Evolutionary conservation across 2,888 invertebrate species (phyloP).

Genomic region (Campoplex nolae): DNA sequence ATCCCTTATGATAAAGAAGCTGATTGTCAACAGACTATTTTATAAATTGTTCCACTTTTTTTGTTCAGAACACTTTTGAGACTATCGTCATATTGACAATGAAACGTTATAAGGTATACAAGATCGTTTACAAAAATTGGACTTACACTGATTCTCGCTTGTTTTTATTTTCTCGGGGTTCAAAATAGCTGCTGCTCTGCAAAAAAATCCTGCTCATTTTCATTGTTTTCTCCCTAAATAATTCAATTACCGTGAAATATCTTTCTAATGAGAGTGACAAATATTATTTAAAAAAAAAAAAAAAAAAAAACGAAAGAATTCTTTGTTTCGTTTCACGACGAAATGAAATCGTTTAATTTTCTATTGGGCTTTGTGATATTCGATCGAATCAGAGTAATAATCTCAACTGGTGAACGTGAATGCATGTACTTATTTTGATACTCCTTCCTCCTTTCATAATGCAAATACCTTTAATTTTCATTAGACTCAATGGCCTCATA

Average conservation of each 20-base stretch:
- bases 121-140: not conserved
- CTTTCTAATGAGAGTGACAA: not conserved
- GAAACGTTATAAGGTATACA: not conserved
- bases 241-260: not conserved
- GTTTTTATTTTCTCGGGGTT: not conserved
- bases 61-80: not conserved
- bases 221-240: not conserved
- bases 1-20: constrained; percentile 37
- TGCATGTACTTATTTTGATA: not conserved
- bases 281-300: not conserved
- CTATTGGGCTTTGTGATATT: not conserved
- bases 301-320: not conserved
- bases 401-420: not conserved
- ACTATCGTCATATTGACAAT: not conserved
- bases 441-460: not conserved
- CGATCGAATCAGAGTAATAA: not conserved
- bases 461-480: constrained; percentile 33
- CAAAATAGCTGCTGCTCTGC: not conserved
- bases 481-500: not conserved
- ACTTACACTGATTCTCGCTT: not conserved
- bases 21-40: not conserved
- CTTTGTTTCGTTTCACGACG: not conserved
- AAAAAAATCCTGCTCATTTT: not conserved
- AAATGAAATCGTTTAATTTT: not conserved
- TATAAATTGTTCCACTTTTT: constrained; percentile 6